Evolutionary conservation across 2,888 invertebrate genomes (phyloP), one percentile per base, ranked within the genome.

Genomic region (Dioctria linearis): DNA sequence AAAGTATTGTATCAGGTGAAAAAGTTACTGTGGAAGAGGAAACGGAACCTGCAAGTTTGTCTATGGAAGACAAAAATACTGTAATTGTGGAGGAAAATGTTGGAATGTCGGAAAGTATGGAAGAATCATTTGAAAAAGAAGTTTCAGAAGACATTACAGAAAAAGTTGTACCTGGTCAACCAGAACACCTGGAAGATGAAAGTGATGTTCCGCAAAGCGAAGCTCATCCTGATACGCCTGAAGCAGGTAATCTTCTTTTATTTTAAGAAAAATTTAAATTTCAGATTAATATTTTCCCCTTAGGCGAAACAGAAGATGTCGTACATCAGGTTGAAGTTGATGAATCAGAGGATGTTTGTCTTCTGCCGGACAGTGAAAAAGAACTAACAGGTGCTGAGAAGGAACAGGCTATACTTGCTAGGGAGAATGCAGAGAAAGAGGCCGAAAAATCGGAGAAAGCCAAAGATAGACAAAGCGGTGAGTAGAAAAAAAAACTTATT

Each of bases 341-440:
- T 11, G 93, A 92, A 67, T 93, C 93, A 84, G 92, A 92, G 84
- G 93, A 93, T 85, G 90, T 93, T 5, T 94, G 93, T 81, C 90
- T 94, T 4, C 90, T 94, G 82, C 94, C 94, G 0, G 94, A 94
- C 85, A 93, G 92, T 0, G 92, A 93, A 81, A 90, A 93, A 81
- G 92, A 92, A 85, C 92, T 93, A 82, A 92, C 93, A 0, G 93
- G 93, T 84, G 93, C 92, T 0, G 93, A 93, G 84, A 93, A 93
- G 85, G 92, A 92, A 75, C 91, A 91, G 80, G 93, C 92, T 0
- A 85, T 87, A 63, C 83, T 86, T 78, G 88, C 88, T 0, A 85
- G 88, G 3, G 86, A 87, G 82, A 84, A 88, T 83, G 88, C 87
- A 11, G 87, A 88, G 82, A 87, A 88, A 57, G 85, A 86, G 61